These are phyloP conservation scores for Cylas formicarius DNA, from an alignment of 1,140 invertebrate species.

Conservation along the genomic window DNA sequence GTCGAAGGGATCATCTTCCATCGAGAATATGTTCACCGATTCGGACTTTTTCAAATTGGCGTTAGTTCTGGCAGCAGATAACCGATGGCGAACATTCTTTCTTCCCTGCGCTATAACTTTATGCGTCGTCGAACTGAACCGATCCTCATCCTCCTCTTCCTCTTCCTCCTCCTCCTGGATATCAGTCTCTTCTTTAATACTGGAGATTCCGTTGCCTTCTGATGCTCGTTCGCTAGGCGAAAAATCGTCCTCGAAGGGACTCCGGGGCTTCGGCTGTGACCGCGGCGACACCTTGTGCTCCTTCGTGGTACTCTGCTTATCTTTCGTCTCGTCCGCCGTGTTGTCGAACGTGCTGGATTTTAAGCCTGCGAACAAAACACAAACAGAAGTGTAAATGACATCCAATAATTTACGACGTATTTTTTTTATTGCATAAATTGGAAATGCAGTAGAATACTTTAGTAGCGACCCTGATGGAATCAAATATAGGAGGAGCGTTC, in stretches of 20 bases:
- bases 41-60: conserved; percentile 64
- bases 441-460: no score
- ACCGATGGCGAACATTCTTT: conserved; percentile 24
- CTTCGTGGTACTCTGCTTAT: conserved; percentile 14
- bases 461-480: no score
- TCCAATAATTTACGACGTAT: no score
- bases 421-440: no score
- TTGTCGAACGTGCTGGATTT: no score
- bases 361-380: no score
- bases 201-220: conserved; percentile 28
- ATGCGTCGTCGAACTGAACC: conserved; percentile 18
- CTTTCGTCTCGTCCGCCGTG: no score
- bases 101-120: conserved; percentile 11
- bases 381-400: no score
- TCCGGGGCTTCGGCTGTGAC: conserved; percentile 47
- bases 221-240: conserved; percentile 47
- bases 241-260: conserved; percentile 67
- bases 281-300: conserved; percentile 23
- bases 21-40: conserved; percentile 78
- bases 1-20: conserved; percentile 75
- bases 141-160: conserved; percentile 30
- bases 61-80: conserved; percentile 25
- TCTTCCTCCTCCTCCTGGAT: conserved; percentile 8
- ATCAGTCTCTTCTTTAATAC: conserved; percentile 33
- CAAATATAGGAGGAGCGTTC: no score